phyloP scores from a whole-genome alignment of 1,140 invertebrate genomes.

The Andrena cerasifolii region DNA sequence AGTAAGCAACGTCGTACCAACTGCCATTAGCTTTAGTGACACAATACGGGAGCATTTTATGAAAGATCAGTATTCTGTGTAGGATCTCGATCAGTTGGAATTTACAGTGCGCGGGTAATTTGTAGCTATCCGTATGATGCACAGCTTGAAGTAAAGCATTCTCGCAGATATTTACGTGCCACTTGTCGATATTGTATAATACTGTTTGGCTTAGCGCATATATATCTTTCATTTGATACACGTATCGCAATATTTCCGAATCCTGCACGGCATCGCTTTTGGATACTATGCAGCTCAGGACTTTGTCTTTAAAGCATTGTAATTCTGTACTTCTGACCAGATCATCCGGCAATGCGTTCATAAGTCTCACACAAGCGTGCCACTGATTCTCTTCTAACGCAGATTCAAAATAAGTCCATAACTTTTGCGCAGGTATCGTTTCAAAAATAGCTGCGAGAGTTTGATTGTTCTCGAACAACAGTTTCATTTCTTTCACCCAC shows the following conservation, averaged over 20 bases:
- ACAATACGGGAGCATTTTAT: slow-evolving; percentile 78
- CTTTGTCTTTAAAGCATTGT: slow-evolving; percentile 80
- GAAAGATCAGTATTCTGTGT: slow-evolving; percentile 77
- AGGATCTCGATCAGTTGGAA: slow-evolving; percentile 78
- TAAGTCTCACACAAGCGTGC: slow-evolving; percentile 67
- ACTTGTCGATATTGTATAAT: slow-evolving; percentile 69
- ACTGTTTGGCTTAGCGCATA: slow-evolving; percentile 69
- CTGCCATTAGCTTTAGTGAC: slow-evolving; percentile 61
- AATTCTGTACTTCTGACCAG: slow-evolving; percentile 69
- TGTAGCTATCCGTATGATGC: slow-evolving; percentile 68
- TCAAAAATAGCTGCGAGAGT: slow-evolving; percentile 81
- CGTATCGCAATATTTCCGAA: slow-evolving; percentile 60
- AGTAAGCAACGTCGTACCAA: slow-evolving; percentile 81
- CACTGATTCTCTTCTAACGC: slow-evolving; percentile 59
- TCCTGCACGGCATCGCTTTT: slow-evolving; percentile 57
- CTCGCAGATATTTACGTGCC: slow-evolving; percentile 73
- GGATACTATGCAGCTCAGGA: slow-evolving; percentile 81
- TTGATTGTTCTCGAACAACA: slow-evolving; percentile 81
- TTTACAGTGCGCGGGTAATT: slow-evolving; percentile 75
- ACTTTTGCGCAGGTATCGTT: slow-evolving; percentile 65
- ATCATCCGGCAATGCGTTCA: slow-evolving; percentile 69
- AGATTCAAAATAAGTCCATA: slow-evolving; percentile 72
- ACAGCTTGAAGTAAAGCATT: slow-evolving; percentile 66
- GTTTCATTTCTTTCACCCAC: slow-evolving; percentile 76
- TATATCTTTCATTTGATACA: slow-evolving; percentile 75